Conservation (phyloP, 2,797 vertebrate species). For the Gymnothorax javanicus region DNA sequence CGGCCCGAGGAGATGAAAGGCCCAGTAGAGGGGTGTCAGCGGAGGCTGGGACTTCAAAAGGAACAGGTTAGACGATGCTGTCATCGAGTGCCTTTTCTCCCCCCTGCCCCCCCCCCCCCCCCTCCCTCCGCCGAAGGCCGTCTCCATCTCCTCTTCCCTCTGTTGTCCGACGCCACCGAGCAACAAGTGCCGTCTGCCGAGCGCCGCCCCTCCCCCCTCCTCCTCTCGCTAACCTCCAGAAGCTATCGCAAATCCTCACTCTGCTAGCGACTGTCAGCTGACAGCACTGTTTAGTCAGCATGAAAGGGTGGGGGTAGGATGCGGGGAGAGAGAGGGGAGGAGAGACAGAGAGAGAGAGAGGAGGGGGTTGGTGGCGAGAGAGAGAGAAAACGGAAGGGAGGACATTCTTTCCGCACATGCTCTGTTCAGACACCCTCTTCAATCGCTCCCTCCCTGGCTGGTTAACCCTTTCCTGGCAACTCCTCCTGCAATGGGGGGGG, state of each 20-base stretch:
- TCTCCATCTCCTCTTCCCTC: slow-evolving; percentile 24
- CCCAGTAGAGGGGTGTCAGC: background rate
- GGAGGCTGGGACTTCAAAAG: background rate
- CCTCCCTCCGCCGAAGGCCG: slow-evolving; percentile 16
- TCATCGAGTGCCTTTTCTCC: slow-evolving; percentile 20
- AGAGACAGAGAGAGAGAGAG: slow-evolving; percentile 2
- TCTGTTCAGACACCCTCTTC: slow-evolving; percentile 31
- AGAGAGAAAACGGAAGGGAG: background rate
- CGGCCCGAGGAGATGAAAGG: background rate
- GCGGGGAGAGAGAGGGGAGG: background rate
- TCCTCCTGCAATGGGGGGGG: background rate
- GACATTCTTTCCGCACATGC: slow-evolving; percentile 25
- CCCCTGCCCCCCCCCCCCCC: slow-evolving; percentile 28
- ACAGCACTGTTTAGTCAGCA: slow-evolving; percentile 83
- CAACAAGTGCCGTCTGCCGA: slow-evolving; percentile 57
- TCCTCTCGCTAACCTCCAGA: slow-evolving; percentile 66
- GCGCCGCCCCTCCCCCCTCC: slow-evolving; percentile 54
- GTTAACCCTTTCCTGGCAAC: slow-evolving; percentile 38
- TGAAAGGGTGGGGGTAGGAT: slow-evolving; percentile 55
- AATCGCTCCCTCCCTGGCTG: slow-evolving; percentile 35
- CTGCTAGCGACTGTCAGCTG: slow-evolving; percentile 72
- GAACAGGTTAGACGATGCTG: slow-evolving; percentile 55
- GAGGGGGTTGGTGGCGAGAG: background rate
- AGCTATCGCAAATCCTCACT: slow-evolving; percentile 73
- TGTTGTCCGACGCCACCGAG: slow-evolving; percentile 49